Evolutionary conservation across 2,113 vertebrate genomes (phyloP).

Genomic region (Caloenas nicobarica): DNA sequence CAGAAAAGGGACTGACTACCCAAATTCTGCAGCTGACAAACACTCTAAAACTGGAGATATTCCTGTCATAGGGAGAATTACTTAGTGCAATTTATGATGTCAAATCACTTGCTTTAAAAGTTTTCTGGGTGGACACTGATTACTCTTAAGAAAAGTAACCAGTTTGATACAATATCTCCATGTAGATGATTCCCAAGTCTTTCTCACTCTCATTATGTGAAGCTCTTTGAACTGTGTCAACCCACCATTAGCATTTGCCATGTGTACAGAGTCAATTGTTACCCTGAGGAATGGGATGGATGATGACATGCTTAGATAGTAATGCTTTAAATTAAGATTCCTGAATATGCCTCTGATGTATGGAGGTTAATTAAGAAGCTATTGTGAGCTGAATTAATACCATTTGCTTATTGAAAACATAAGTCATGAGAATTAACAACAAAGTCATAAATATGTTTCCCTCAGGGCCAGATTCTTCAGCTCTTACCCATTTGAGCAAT

Average conservation of each 20-base stretch:
- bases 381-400: constrained; percentile 71
- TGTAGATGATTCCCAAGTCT: neutral
- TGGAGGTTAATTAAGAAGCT: constrained; percentile 67
- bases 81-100: neutral
- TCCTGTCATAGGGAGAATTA: neutral
- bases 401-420: constrained; percentile 70
- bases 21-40: neutral
- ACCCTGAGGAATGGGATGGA: constrained; percentile 35
- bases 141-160: neutral
- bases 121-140: neutral
- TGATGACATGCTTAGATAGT: constrained; percentile 61
- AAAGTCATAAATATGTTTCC: constrained; percentile 63
- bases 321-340: constrained; percentile 72
- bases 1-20: neutral
- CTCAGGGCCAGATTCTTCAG: constrained; percentile 38
- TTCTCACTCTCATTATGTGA: constrained; percentile 13
- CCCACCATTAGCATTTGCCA: constrained; percentile 26
- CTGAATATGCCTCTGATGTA: constrained; percentile 61
- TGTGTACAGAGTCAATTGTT: constrained; percentile 55
- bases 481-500: constrained; percentile 24
- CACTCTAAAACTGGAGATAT: neutral
- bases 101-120: neutral
- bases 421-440: constrained; percentile 64
- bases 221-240: constrained; percentile 53
- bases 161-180: neutral